phyloP scores from a whole-genome alignment of 2,888 invertebrate genomes.

The Eupithecia centaureata region DNA sequence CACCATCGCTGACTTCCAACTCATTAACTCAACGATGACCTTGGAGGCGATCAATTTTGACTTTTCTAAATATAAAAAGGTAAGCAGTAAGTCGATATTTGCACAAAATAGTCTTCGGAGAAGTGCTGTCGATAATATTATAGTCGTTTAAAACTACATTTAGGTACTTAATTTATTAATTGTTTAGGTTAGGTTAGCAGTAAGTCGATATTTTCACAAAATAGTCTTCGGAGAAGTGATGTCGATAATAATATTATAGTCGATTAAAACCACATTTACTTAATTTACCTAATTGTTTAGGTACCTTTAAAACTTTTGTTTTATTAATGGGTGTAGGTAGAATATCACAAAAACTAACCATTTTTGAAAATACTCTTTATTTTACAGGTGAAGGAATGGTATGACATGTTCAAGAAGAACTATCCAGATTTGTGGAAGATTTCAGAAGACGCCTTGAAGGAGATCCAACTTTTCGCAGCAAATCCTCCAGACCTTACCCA shows the following conservation, averaged over 20 bases:
- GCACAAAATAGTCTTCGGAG: not conserved
- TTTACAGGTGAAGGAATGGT: slow-evolving; percentile 85
- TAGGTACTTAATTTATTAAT: too few relatives aligned
- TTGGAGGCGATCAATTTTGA: slow-evolving; percentile 76
- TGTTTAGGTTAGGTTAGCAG: too few relatives aligned
- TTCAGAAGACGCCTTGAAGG: slow-evolving; percentile 87
- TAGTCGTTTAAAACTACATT: too few relatives aligned
- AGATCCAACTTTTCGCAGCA: slow-evolving; percentile 86
- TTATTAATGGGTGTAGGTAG: too few relatives aligned
- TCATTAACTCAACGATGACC: slow-evolving; percentile 88
- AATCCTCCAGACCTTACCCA: slow-evolving; percentile 89
- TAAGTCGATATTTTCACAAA: not conserved
- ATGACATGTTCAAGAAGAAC: slow-evolving; percentile 86
- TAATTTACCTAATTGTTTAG: not conserved
- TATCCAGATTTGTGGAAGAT: slow-evolving; percentile 89
- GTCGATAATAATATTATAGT: too few relatives aligned
- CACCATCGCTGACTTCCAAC: slow-evolving; percentile 90
- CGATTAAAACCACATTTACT: too few relatives aligned
- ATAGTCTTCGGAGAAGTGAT: not conserved
- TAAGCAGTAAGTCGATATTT: slow-evolving; percentile 14
- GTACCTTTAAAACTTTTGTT: not conserved
- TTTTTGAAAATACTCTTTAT: not conserved
- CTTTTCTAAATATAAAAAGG: slow-evolving; percentile 44
- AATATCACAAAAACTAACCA: not conserved
- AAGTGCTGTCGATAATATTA: not conserved